These are phyloP conservation scores for Bombyx mandarina DNA, from an alignment of 1,140 invertebrate genomes.

Conservation along the genomic window DNA sequence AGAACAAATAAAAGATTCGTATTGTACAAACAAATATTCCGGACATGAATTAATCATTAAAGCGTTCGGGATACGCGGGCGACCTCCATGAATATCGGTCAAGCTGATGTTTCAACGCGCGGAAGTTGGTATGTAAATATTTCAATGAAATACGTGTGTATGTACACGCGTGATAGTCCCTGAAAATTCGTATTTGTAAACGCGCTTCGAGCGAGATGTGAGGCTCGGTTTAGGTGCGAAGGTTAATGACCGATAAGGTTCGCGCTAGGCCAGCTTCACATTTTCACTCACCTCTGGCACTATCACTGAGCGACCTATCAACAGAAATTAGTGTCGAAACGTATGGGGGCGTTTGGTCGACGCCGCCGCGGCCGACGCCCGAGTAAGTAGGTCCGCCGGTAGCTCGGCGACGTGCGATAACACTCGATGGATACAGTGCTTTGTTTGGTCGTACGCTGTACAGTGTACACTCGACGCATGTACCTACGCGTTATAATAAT, in stretches of 20 bases:
- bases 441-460: too few relatives aligned
- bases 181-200: conserved; percentile 43
- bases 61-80: neutral
- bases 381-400: conserved; percentile 1
- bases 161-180: conserved; percentile 18
- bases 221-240: conserved; percentile 62
- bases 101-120: conserved; percentile 4
- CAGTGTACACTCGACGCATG: too few relatives aligned
- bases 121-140: conserved; percentile 11
- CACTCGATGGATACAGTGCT: neutral
- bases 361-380: conserved; percentile 6
- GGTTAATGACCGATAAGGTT: conserved; percentile 66
- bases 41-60: neutral
- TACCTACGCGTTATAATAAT: too few relatives aligned
- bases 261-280: conserved; percentile 40
- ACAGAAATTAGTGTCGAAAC: conserved; percentile 21
- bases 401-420: too few relatives aligned
- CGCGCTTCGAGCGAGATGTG: conserved; percentile 47
- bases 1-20: neutral
- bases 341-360: too few relatives aligned
- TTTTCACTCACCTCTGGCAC: conserved; percentile 29
- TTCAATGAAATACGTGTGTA: conserved; percentile 11
- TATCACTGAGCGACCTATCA: conserved; percentile 34
- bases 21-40: neutral
- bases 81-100: conserved; percentile 4